phyloP scores from a whole-genome alignment of 2,113 vertebrate genomes.

The Mellivora capensis region DNA sequence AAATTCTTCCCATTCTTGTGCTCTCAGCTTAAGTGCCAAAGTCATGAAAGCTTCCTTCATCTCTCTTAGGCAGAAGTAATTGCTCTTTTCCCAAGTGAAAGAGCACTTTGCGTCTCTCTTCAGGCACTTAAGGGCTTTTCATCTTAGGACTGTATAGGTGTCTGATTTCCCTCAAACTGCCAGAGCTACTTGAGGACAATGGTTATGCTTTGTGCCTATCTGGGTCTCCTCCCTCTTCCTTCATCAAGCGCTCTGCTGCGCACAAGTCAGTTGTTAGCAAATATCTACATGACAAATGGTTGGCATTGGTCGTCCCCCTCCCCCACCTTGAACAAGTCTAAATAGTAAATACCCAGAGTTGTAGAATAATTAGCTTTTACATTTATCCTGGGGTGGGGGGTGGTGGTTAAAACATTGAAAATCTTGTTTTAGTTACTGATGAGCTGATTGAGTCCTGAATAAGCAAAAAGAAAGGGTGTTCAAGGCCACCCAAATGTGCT shows the following conservation, averaged over 20 bases:
- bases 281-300: not conserved
- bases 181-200: not conserved
- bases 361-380: not conserved
- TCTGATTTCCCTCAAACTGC: constrained; percentile 40
- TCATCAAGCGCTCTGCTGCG: accelerated
- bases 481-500: not conserved
- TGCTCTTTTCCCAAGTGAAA: constrained; percentile 54
- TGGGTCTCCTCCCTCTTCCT: not conserved
- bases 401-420: not conserved
- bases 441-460: not conserved
- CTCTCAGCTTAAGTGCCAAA: constrained; percentile 44
- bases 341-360: not conserved
- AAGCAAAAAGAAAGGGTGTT: not conserved
- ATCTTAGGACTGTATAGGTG: not conserved
- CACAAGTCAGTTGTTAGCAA: not conserved
- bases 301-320: not conserved
- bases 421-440: not conserved
- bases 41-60: constrained; percentile 66
- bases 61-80: constrained; percentile 57
- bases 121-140: constrained; percentile 51
- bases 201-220: not conserved
- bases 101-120: constrained; percentile 57
- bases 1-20: constrained; percentile 54
- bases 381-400: not conserved
- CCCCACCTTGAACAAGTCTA: not conserved